These are phyloP conservation scores for Holothuria glaberrima DNA, from an alignment of 35 echinoderm and acorn worm genomes.

Conservation along the genomic window DNA sequence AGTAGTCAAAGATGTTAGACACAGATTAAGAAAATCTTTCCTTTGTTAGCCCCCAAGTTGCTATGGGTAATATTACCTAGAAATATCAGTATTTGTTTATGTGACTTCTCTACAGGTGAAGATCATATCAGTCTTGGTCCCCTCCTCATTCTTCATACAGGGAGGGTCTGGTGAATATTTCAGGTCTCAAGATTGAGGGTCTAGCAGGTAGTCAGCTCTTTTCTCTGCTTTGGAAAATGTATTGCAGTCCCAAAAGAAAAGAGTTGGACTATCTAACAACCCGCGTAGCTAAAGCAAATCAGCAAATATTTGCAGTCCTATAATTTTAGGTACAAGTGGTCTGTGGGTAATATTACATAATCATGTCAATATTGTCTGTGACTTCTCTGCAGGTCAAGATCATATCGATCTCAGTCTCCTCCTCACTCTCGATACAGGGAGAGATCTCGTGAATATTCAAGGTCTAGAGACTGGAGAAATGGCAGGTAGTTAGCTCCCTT, in stretches of 20 bases:
- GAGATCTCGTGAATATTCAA: not conserved
- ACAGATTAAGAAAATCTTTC: no score
- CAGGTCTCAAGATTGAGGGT: not conserved
- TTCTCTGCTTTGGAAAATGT: no score
- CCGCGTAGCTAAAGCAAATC: no score
- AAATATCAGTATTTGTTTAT: not conserved
- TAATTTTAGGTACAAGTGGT: no score
- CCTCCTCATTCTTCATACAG: not conserved
- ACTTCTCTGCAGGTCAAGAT: constrained; percentile 34
- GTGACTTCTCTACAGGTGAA: not conserved
- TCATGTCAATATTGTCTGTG: not conserved
- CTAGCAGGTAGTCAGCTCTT: not conserved
- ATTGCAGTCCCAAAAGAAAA: no score
- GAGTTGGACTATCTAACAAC: no score
- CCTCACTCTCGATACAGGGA: constrained; percentile 1
- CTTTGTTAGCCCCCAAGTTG: no score
- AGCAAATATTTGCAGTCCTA: no score
- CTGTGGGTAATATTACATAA: no score
- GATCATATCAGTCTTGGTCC: not conserved
- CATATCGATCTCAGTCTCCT: not conserved
- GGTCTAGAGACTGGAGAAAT: constrained; percentile 1
- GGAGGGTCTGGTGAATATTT: not conserved
- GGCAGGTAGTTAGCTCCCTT: not conserved
- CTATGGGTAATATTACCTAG: no score
- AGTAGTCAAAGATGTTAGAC: no score